A percentile compares a stretch with the other conserved stretches of the same genome.
Conservation (phyloP, 2,113 vertebrate species). For the Python bivittatus region DNA sequence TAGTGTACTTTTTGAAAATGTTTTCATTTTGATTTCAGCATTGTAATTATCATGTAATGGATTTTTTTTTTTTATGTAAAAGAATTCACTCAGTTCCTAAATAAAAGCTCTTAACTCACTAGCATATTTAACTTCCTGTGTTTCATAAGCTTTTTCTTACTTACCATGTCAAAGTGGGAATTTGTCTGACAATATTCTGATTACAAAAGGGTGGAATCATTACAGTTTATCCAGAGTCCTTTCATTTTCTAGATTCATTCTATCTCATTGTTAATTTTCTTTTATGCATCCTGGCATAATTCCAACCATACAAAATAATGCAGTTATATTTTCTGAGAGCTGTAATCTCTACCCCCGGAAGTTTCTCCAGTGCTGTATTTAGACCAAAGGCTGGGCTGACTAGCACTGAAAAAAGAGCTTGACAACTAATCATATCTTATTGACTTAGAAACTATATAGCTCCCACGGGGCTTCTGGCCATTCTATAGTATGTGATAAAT, state of each 20-base stretch:
- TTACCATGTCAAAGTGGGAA: neutral
- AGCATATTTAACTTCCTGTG: neutral
- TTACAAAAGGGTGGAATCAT: neutral
- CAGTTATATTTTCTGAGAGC: neutral
- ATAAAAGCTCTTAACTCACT: slow-evolving; percentile 1
- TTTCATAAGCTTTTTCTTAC: neutral
- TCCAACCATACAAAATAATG: neutral
- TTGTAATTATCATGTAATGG: slow-evolving; percentile 31
- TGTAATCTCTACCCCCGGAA: neutral
- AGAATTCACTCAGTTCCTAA: slow-evolving; percentile 25
- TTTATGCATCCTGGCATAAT: neutral
- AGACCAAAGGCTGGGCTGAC: neutral
- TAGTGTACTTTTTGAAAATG: slow-evolving; percentile 46
- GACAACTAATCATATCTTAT: neutral
- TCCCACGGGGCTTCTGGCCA: neutral
- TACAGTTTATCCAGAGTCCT: neutral
- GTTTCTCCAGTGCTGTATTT: neutral
- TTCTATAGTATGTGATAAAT: neutral
- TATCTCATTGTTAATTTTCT: neutral
- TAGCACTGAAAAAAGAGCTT: neutral
- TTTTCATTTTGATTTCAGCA: slow-evolving; percentile 44
- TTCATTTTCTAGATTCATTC: neutral
- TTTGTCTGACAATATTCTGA: neutral
- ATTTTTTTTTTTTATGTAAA: slow-evolving; percentile 30
- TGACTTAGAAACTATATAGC: neutral